These are phyloP conservation scores for Endotricha flammealis DNA, from an alignment of 2,888 invertebrate genomes.

Conservation along the genomic window DNA sequence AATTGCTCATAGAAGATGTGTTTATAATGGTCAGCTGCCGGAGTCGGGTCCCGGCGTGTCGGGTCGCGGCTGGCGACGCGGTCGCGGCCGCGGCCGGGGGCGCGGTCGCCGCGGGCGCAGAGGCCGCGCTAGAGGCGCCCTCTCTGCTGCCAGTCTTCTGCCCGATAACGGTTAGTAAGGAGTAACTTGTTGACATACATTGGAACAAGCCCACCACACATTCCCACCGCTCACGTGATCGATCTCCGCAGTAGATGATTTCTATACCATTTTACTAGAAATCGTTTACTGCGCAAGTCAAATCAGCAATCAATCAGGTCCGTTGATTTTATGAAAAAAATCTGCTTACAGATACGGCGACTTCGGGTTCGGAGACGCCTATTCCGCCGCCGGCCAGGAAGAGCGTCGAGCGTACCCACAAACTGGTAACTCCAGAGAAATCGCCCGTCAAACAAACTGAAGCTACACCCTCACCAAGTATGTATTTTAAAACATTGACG, in stretches of 20 bases:
- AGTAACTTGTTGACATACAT: no score
- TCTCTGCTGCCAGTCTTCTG: conserved; percentile 20
- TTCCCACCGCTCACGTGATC: no score
- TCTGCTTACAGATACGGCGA: conserved; percentile 46
- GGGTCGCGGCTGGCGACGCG: conserved; percentile 23
- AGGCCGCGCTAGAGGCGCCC: conserved; percentile 23
- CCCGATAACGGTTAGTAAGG: conserved; percentile 27
- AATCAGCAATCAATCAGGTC: no score
- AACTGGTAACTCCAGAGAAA: conserved; percentile 57
- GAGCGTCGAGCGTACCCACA: conserved; percentile 51
- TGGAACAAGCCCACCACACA: no score
- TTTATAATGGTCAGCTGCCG: no score
- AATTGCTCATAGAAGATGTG: no score
- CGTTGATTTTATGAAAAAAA: no score
- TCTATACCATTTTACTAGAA: no score
- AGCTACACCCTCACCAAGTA: conserved; percentile 35
- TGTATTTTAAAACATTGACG: no score
- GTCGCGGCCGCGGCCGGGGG: conserved; percentile 27
- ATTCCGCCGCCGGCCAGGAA: conserved; percentile 27
- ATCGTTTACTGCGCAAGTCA: no score
- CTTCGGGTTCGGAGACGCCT: conserved; percentile 62
- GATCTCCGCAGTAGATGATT: no score
- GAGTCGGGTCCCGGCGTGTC: conserved; percentile 6
- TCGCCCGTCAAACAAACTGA: conserved; percentile 52
- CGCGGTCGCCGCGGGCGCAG: conserved; percentile 27